Evolutionary conservation across 2,888 invertebrate genomes (phyloP).

Genomic region (Epicampocera succincta): DNA sequence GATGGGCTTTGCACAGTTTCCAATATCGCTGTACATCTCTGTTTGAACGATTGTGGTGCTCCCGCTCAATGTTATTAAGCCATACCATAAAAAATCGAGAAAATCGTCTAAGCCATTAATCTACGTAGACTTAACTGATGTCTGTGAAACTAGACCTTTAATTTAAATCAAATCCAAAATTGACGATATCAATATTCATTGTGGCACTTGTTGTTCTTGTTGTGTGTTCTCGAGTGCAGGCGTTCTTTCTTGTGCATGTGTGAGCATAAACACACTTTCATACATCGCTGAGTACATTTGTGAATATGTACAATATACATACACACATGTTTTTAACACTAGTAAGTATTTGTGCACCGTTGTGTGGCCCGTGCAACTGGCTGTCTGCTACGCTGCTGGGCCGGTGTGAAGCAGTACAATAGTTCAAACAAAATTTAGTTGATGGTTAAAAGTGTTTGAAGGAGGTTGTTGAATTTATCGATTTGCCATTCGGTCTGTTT

Average conservation of each 20-base stretch:
- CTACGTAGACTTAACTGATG: no score
- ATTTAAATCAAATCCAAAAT: conserved; percentile 26
- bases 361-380: conserved; percentile 15
- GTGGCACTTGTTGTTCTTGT: background rate
- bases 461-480: conserved; percentile 50
- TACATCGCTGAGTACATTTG: background rate
- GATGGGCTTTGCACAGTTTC: no score
- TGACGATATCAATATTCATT: background rate
- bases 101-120: no score
- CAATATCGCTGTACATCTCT: no score
- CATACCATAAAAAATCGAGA: no score
- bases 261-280: background rate
- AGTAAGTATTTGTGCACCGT: conserved; percentile 26
- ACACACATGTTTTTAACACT: no score
- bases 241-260: background rate
- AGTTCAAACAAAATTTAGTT: conserved; percentile 50
- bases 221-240: conserved; percentile 3
- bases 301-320: no score
- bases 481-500: background rate
- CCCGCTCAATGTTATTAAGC: no score
- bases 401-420: conserved; percentile 39
- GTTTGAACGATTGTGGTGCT: no score
- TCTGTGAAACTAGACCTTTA: background rate
- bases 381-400: conserved; percentile 20
- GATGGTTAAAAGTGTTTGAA: conserved; percentile 57